Evolutionary conservation across 2,113 vertebrate species (phyloP).

Genomic region (Cephalopholis sonnerati): DNA sequence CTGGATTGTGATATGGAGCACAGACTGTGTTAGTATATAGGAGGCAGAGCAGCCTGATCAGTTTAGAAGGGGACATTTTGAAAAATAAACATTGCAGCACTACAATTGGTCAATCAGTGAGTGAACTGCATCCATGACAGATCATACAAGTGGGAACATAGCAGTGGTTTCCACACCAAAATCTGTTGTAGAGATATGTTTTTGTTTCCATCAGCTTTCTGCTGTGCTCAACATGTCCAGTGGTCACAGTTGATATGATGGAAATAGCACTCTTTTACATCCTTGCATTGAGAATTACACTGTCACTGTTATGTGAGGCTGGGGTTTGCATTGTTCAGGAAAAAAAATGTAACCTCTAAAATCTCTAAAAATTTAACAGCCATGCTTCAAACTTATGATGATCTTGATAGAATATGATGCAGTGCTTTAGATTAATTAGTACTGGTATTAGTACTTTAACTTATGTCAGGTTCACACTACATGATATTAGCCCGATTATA

Average conservation of each 20-base stretch:
- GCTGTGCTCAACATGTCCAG: neutral
- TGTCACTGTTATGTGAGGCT: neutral
- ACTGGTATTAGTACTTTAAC: too few species aligned
- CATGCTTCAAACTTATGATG: too few species aligned
- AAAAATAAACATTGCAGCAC: neutral
- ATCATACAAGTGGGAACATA: neutral
- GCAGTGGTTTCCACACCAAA: neutral
- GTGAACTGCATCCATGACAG: neutral
- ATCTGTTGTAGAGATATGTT: neutral
- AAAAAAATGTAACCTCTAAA: too few species aligned
- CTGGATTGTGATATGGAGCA: constrained; percentile 19
- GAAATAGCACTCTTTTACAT: neutral
- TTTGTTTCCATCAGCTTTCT: neutral
- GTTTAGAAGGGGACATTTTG: neutral
- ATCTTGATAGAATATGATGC: too few species aligned
- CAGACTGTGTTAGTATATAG: constrained; percentile 5
- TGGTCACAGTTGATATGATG: neutral
- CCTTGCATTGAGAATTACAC: neutral
- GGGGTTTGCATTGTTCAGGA: neutral
- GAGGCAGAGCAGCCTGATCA: neutral
- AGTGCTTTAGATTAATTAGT: too few species aligned
- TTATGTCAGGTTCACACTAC: too few species aligned
- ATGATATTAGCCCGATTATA: too few species aligned
- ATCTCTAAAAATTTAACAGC: too few species aligned
- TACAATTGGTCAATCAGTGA: neutral